Percentiles rank a stretch among this genome's conserved stretches.
phyloP scores from a whole-genome alignment of 2,797 vertebrate species.

The Phoxinus dragarum region DNA sequence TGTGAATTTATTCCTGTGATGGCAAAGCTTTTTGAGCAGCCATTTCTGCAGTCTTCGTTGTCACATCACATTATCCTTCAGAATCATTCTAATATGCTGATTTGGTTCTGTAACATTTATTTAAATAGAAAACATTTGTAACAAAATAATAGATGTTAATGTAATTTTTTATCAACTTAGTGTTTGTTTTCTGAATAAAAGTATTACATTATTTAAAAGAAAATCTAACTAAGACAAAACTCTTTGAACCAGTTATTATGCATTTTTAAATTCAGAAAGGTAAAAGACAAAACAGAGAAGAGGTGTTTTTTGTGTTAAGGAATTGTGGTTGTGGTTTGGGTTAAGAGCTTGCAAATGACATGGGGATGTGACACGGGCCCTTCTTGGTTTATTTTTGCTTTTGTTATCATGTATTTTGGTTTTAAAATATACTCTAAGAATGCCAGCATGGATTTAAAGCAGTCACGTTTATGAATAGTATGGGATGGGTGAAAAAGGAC shows the following conservation, averaged over 20 bases:
- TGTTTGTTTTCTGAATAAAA: background rate
- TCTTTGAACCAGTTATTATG: background rate
- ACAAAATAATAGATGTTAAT: background rate
- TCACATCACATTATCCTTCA: background rate
- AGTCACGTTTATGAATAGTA: background rate
- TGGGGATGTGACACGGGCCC: background rate
- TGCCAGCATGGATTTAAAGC: background rate
- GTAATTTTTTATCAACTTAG: background rate
- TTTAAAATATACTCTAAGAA: background rate
- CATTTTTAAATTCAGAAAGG: background rate
- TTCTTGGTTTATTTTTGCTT: background rate
- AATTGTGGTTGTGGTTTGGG: background rate
- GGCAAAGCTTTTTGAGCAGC: background rate
- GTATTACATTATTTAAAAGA: no score
- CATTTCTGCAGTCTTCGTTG: no score
- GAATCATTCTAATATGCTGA: background rate
- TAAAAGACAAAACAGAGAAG: background rate
- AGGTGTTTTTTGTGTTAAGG: background rate
- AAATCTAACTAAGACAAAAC: background rate
- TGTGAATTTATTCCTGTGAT: background rate
- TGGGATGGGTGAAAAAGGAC: background rate
- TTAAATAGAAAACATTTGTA: background rate
- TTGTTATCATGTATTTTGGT: background rate
- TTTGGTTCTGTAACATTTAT: background rate
- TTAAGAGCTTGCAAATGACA: background rate